A percentile compares a stretch with the other conserved stretches of the same genome.
Conservation (phyloP, 2,113 vertebrate genomes). For the Jaculus jaculus region DNA sequence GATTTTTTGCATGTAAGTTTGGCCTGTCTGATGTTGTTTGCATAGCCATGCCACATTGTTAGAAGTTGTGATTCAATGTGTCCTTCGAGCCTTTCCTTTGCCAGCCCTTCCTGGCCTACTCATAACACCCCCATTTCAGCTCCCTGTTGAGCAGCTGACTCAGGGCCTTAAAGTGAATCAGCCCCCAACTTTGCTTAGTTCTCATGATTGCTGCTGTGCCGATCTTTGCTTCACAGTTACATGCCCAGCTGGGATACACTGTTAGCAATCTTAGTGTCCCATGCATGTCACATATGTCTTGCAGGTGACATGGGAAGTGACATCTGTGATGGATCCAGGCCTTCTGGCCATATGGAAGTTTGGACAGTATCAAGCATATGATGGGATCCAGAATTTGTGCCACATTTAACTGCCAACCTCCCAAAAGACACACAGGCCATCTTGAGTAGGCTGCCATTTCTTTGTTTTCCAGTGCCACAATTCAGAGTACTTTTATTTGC, state of each 20-base stretch:
- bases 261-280: slow-evolving; percentile 46
- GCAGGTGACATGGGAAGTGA: slow-evolving; percentile 79
- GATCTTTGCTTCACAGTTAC: slow-evolving; percentile 39
- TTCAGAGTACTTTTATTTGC: slow-evolving; percentile 40
- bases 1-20: slow-evolving; percentile 80
- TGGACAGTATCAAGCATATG: slow-evolving; percentile 77
- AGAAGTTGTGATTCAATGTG: slow-evolving; percentile 76
- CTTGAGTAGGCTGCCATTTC: slow-evolving; percentile 60
- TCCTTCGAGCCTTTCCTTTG: slow-evolving; percentile 72
- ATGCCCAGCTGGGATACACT: slow-evolving; percentile 52
- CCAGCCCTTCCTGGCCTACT: slow-evolving; percentile 57
- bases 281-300: slow-evolving; percentile 76
- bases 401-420: slow-evolving; percentile 75
- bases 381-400: slow-evolving; percentile 76
- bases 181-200: slow-evolving; percentile 1
- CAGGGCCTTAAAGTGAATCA: slow-evolving; percentile 36
- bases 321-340: slow-evolving; percentile 79
- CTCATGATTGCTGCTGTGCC: slow-evolving; percentile 52
- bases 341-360: slow-evolving; percentile 77
- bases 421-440: slow-evolving; percentile 68
- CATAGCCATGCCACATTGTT: slow-evolving; percentile 81
- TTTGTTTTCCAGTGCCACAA: slow-evolving; percentile 70
- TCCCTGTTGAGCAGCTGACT: slow-evolving; percentile 54
- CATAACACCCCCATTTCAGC: slow-evolving; percentile 43
- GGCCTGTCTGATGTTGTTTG: slow-evolving; percentile 81